These are phyloP conservation scores for Himalopsyche kuldschensis DNA, from an alignment of 2,888 invertebrate species.

Conservation along the genomic window DNA sequence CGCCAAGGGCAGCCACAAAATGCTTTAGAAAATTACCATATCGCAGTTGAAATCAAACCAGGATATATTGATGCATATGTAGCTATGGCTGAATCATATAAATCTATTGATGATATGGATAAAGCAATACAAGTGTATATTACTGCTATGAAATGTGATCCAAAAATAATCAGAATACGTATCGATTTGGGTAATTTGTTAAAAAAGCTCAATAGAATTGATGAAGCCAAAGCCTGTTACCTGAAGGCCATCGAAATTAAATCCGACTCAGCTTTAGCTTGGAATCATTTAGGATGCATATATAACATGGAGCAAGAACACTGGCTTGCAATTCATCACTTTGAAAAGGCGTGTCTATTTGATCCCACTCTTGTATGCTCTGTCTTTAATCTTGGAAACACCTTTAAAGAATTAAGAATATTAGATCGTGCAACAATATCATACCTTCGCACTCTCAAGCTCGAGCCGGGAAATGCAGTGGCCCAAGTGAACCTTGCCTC, in stretches of 20 bases:
- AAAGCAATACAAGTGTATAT: slow-evolving; percentile 19
- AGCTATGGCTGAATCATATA: slow-evolving; percentile 5
- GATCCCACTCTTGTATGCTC: slow-evolving; percentile 7
- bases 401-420: slow-evolving; percentile 33
- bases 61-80: slow-evolving; percentile 67
- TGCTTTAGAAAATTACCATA: slow-evolving; percentile 93
- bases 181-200: slow-evolving; percentile 14
- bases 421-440: slow-evolving; percentile 78
- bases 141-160: neutral
- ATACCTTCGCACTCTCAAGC: slow-evolving; percentile 75
- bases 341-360: slow-evolving; percentile 11
- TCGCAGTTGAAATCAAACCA: slow-evolving; percentile 95
- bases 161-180: slow-evolving; percentile 5
- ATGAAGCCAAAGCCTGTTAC: slow-evolving; percentile 20
- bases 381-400: slow-evolving; percentile 13
- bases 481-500: slow-evolving; percentile 98
- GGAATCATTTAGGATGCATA: slow-evolving; percentile 22
- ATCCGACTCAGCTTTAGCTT: slow-evolving; percentile 17
- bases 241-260: slow-evolving; percentile 10
- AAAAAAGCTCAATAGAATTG: neutral
- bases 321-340: slow-evolving; percentile 20
- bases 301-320: neutral
- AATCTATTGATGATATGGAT: neutral
- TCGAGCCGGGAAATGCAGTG: slow-evolving; percentile 95
- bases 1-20: slow-evolving; percentile 94